Percentiles rank a stretch among this genome's conserved stretches.
Conservation (phyloP, 2,888 invertebrate genomes). For the Stramonita haemastoma region DNA sequence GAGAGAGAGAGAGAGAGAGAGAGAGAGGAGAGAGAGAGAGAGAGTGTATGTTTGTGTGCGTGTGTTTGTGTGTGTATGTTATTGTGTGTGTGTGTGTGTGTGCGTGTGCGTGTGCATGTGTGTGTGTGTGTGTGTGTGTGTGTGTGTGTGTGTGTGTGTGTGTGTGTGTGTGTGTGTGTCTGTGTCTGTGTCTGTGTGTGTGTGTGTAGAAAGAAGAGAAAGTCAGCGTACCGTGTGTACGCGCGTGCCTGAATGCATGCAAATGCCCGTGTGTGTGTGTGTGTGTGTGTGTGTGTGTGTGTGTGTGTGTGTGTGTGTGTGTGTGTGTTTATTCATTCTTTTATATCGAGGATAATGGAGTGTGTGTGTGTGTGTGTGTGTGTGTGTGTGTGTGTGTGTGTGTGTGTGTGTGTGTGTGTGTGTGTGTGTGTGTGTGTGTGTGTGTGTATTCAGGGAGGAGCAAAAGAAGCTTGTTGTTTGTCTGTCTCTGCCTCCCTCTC, state of each 20-base stretch:
- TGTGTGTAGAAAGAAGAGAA: too few species aligned
- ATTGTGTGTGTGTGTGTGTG: not conserved
- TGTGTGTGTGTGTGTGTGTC: not conserved
- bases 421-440: not conserved
- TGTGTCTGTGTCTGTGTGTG: not conserved
- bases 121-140: not conserved
- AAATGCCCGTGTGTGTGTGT: not conserved
- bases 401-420: not conserved
- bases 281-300: not conserved
- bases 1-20: constrained; percentile 3
- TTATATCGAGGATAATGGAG: not conserved
- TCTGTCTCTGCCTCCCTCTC: too few species aligned
- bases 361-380: not conserved
- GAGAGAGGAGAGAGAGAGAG: not conserved
- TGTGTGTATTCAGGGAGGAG: too few species aligned
- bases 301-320: not conserved
- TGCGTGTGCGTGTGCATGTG: not conserved
- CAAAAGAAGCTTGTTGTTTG: too few species aligned
- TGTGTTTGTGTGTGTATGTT: not conserved
- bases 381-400: not conserved
- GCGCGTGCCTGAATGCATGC: too few species aligned
- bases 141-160: not conserved
- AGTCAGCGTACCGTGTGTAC: not conserved
- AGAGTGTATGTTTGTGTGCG: too few species aligned
- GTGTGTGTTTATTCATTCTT: too few species aligned